Conservation (phyloP, 2,888 invertebrate genomes). For the Diploptera punctata region DNA sequence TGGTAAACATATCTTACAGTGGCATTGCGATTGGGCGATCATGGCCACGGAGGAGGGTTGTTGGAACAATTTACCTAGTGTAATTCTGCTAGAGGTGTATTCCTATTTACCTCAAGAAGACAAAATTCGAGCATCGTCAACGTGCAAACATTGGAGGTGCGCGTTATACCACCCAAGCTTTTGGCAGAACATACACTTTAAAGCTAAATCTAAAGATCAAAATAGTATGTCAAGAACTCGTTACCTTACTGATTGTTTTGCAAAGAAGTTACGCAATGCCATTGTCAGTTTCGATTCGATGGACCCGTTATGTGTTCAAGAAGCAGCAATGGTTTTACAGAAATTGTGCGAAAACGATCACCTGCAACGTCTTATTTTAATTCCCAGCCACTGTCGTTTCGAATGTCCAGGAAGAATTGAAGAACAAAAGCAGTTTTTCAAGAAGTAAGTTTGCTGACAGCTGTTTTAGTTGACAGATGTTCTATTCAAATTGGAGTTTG, state of each 20-base stretch:
- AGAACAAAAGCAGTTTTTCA: constrained; percentile 41
- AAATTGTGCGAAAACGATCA: constrained; percentile 53
- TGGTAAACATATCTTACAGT: not conserved
- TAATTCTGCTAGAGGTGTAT: constrained; percentile 57
- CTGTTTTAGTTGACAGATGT: not conserved
- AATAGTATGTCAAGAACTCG: constrained; percentile 53
- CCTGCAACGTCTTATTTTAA: constrained; percentile 53
- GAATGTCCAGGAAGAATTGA: constrained; percentile 47
- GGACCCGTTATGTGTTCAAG: constrained; percentile 49
- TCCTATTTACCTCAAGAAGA: constrained; percentile 60
- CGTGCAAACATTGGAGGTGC: constrained; percentile 63
- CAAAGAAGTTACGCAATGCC: constrained; percentile 54
- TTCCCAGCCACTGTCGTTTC: constrained; percentile 51
- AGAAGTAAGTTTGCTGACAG: constrained; percentile 38
- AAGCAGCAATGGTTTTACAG: constrained; percentile 51
- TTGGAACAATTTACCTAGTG: constrained; percentile 57
- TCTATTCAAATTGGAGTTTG: no score
- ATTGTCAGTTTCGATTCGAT: constrained; percentile 55
- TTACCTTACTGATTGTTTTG: constrained; percentile 53
- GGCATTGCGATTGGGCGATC: not conserved
- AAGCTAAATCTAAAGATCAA: constrained; percentile 50
- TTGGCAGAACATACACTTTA: constrained; percentile 56
- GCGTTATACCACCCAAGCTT: constrained; percentile 58
- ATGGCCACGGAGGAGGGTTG: constrained; percentile 25
- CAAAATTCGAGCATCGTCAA: constrained; percentile 59